Evolutionary conservation across 2,888 invertebrate species (phyloP).

Genomic region (Galerucella calmariensis): DNA sequence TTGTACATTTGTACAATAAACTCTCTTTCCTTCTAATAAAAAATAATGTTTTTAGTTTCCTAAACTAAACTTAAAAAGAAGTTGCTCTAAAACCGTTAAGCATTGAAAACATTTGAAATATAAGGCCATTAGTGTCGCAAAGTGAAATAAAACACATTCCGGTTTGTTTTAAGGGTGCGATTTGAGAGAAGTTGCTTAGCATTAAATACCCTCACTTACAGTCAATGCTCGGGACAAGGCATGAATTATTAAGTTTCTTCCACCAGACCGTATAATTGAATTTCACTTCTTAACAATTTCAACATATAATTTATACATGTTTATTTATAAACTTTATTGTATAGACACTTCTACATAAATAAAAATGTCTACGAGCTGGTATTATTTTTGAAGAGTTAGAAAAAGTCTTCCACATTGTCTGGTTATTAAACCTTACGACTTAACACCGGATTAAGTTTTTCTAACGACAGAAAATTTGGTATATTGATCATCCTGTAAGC

Average conservation of each 20-base stretch:
- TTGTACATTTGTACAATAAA: too few relatives aligned
- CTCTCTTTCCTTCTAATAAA: too few relatives aligned
- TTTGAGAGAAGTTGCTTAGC: slow-evolving; percentile 56
- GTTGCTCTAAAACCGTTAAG: slow-evolving; percentile 3
- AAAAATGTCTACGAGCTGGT: too few relatives aligned
- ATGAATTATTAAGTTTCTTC: slow-evolving; percentile 64
- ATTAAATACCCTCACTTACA: slow-evolving; percentile 61
- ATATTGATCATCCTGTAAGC: too few relatives aligned
- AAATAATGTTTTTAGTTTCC: too few relatives aligned
- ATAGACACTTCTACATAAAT: neutral
- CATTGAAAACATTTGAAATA: slow-evolving; percentile 37
- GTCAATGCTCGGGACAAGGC: slow-evolving; percentile 62
- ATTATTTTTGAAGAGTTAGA: too few relatives aligned
- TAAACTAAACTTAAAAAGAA: neutral
- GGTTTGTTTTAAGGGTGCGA: slow-evolving; percentile 46
- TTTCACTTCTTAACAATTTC: slow-evolving; percentile 61
- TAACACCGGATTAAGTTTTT: too few relatives aligned
- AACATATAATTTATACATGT: slow-evolving; percentile 60
- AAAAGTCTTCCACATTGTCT: too few relatives aligned
- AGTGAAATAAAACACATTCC: slow-evolving; percentile 43
- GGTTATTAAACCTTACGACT: too few relatives aligned
- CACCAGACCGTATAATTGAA: slow-evolving; percentile 63
- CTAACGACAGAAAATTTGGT: too few relatives aligned
- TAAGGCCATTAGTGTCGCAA: slow-evolving; percentile 35
- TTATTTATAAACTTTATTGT: slow-evolving; percentile 52